Conservation (phyloP, 2,888 invertebrate genomes). For the Nomada hirtipes region DNA sequence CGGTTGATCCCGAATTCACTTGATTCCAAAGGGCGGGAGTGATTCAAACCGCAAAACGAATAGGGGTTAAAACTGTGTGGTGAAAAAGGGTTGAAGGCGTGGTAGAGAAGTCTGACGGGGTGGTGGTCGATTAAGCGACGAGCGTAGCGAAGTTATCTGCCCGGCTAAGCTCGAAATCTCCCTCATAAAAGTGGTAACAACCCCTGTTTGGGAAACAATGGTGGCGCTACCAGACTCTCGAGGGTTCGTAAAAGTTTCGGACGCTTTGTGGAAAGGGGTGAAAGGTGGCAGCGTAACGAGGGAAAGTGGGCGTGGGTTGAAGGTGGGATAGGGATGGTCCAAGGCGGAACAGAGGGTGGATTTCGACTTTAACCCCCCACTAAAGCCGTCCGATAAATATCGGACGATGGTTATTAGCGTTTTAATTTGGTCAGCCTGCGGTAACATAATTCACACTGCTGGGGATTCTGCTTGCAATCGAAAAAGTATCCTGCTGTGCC, state of each 20-base stretch:
- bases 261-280: conserved; percentile 37
- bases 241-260: conserved; percentile 64
- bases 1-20: conserved; percentile 65
- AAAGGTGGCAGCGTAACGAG: conserved; percentile 37
- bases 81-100: conserved; percentile 58
- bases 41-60: conserved; percentile 22
- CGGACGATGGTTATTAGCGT: conserved; percentile 82
- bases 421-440: conserved; percentile 80
- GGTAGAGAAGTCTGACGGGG: conserved; percentile 9
- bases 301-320: background rate
- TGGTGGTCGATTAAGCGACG: conserved; percentile 70
- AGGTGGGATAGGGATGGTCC: background rate
- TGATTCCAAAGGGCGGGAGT: conserved; percentile 53
- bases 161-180: conserved; percentile 79
- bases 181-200: conserved; percentile 81
- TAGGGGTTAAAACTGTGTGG: conserved; percentile 43
- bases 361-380: conserved; percentile 59
- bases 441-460: conserved; percentile 79
- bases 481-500: conserved; percentile 74
- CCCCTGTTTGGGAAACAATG: conserved; percentile 80
- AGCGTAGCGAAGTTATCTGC: conserved; percentile 77
- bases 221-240: conserved; percentile 57
- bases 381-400: conserved; percentile 82
- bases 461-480: conserved; percentile 65
- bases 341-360: conserved; percentile 41